Base-by-base conservation (phyloP, 2,888 invertebrate species). In the Tetramorium bicarinatum region DNA sequence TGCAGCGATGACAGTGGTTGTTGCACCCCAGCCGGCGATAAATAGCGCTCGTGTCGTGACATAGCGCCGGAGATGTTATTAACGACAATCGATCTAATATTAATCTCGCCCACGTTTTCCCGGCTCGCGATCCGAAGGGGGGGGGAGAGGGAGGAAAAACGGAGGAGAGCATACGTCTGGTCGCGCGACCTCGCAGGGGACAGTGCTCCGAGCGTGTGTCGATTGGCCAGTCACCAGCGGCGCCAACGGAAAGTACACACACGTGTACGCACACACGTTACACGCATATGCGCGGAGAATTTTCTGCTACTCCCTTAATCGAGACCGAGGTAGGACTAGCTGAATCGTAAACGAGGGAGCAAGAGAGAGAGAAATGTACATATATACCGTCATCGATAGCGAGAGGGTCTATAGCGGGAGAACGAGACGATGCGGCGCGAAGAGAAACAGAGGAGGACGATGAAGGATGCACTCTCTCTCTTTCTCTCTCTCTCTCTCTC, bases 31-130 rank as follows among this genome's bases (percentile, higher is more conserved):
- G 41, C 41, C 52, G 64, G 49, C 77, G 52, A 81, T 80, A 61
- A 77, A 64, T 80, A 80, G 71, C 71, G 21, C 47, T 7, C 34
- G 67, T 44, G 25, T 54, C 38, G 67, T 25, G 81, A 80, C 59
- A 76, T 41, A 69, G 38, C 66, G 69, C 49, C 85, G 69, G 52
- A 34, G 80, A 67, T 67, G 72, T 89, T 89, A 89, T 89, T 89
- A 89, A 88, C 87, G 87, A 83, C 89, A 82, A 89, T 89, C 89
- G 86, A 89, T 89, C 88, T 89, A 89, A 88, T 89, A 88, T 89
- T 89, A 88, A 88, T 87, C 83, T 85, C 87, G 86, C 88, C 87
- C 87, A 89, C 87, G 81, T 52, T 59, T 69, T 41, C 41, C 72
- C 47, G 69, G 76, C 66, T 67, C 66, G 79, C 44, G 44, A 56